These are phyloP conservation scores for Tragulus kanchil DNA, from an alignment of 2,113 vertebrate species.

Conservation along the genomic window DNA sequence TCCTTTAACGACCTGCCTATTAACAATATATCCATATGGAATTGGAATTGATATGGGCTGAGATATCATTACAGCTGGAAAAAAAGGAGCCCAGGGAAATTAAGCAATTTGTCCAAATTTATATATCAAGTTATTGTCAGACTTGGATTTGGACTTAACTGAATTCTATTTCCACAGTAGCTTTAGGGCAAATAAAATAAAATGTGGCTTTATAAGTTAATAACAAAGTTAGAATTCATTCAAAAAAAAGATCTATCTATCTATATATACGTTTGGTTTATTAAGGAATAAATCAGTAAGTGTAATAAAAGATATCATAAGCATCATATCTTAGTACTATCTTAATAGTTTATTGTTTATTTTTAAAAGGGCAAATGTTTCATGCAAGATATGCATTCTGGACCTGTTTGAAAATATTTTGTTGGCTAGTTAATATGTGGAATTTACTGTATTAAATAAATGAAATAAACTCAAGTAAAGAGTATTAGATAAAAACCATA, in stretches of 20 bases:
- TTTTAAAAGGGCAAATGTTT: background rate
- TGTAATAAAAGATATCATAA: background rate
- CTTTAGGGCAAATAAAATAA: conserved; percentile 33
- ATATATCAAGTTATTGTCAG: conserved; percentile 38
- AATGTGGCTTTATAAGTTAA: background rate
- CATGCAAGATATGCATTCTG: background rate
- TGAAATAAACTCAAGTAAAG: background rate
- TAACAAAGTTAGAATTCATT: background rate
- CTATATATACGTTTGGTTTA: background rate
- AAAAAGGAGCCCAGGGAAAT: conserved; percentile 25
- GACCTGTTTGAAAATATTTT: background rate
- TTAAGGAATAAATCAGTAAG: background rate
- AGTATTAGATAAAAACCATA: conserved; percentile 65
- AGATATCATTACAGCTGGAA: background rate
- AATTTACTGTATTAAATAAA: conserved; percentile 42
- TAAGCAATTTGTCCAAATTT: conserved; percentile 36
- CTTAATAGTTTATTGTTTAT: background rate
- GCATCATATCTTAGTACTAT: background rate
- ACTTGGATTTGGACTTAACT: background rate
- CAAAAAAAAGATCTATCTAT: background rate
- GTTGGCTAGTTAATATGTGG: background rate
- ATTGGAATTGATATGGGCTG: background rate
- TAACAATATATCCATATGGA: background rate
- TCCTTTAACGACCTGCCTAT: background rate
- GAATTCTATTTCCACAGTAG: background rate